These are phyloP conservation scores for Echinops telfairi DNA, from an alignment of 2,113 vertebrate genomes.

Conservation along the genomic window DNA sequence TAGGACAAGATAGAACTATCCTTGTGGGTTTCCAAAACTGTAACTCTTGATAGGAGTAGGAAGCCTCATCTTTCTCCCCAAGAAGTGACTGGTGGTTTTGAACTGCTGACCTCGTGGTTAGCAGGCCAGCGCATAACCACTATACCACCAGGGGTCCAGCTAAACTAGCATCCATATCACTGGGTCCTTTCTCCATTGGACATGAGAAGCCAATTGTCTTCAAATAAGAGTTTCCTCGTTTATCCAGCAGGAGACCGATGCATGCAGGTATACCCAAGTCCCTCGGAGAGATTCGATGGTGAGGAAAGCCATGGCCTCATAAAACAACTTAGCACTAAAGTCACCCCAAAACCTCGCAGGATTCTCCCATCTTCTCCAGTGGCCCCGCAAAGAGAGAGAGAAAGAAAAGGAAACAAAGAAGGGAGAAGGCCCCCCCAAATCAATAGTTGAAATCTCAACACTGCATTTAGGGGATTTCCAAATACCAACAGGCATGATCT, in stretches of 20 bases:
- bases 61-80: no score
- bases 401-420: neutral
- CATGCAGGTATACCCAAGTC: neutral
- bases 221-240: neutral
- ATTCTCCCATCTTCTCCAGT: neutral
- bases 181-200: neutral
- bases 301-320: neutral
- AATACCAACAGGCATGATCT: neutral
- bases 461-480: no score
- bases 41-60: no score
- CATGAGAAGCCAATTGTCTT: neutral
- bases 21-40: no score
- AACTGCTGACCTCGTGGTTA: no score
- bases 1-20: no score
- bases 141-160: no score
- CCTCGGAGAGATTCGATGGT: neutral
- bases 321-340: neutral
- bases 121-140: no score
- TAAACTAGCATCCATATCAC: no score
- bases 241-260: accelerated
- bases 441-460: no score
- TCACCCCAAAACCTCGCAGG: neutral
- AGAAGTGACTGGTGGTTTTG: no score
- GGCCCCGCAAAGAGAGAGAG: neutral
- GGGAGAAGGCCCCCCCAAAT: no score